Conservation (phyloP, 2,113 vertebrate genomes). For the Chloebia gouldiae region DNA sequence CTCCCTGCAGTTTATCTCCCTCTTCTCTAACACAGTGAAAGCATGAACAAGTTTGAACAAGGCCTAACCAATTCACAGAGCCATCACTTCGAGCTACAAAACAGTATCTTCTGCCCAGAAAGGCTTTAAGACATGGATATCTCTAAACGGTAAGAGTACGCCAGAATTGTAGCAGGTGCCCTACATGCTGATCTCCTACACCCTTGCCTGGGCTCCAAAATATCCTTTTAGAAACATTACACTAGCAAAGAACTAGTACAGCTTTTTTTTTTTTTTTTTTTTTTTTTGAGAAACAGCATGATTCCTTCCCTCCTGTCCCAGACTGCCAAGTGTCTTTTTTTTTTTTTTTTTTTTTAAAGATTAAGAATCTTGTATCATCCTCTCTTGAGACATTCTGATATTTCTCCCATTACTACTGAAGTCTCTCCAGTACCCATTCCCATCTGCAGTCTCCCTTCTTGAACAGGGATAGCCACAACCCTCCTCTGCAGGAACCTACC, state of each 20-base stretch:
- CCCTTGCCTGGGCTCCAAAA: not conserved
- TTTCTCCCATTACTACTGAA: not conserved
- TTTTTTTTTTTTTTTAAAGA: not conserved
- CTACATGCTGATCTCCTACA: fast-evolving
- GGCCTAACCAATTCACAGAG: not conserved
- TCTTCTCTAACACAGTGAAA: not conserved
- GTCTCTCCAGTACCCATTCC: not conserved
- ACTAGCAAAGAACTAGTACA: not conserved
- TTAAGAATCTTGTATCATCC: not conserved
- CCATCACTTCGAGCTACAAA: not conserved
- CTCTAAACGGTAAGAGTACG: not conserved
- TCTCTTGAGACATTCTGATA: fast-evolving
- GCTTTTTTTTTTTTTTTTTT: no score
- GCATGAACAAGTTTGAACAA: not conserved
- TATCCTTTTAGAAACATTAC: not conserved
- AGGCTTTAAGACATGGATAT: not conserved
- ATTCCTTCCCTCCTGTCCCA: not conserved
- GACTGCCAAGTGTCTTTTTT: not conserved
- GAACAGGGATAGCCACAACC: fast-evolving
- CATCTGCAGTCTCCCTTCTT: not conserved
- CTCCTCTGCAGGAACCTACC: not conserved
- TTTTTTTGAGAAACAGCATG: not conserved
- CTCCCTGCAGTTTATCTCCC: not conserved
- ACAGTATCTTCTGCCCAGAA: not conserved
- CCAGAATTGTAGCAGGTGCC: not conserved